These are phyloP conservation scores for Drosophila subsilvestris DNA, from an alignment of 2,888 invertebrate species.

Conservation along the genomic window DNA sequence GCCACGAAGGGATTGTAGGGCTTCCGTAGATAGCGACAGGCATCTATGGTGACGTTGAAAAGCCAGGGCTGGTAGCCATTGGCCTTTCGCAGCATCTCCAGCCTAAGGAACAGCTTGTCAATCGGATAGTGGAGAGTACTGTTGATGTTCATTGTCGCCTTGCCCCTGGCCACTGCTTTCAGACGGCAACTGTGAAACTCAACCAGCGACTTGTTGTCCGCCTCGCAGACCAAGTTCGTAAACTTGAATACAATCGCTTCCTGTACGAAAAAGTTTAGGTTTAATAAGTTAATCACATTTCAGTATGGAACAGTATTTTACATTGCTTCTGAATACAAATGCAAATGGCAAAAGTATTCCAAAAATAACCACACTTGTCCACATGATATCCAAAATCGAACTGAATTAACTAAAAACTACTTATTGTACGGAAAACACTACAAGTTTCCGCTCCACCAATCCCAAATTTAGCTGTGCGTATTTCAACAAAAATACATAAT, in stretches of 20 bases:
- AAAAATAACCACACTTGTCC: too few relatives aligned
- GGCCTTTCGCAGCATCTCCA: slow-evolving; percentile 12
- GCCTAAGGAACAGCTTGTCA: not conserved
- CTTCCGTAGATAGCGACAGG: not conserved
- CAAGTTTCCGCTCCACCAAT: too few relatives aligned
- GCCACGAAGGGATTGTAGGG: slow-evolving; percentile 8
- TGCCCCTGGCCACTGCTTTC: slow-evolving; percentile 28
- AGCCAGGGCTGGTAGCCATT: slow-evolving; percentile 48
- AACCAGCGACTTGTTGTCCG: slow-evolving; percentile 3
- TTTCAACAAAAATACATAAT: not conserved
- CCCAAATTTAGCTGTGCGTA: not conserved
- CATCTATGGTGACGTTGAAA: slow-evolving; percentile 6
- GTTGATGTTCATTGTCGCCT: slow-evolving; percentile 19
- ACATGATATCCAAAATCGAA: too few relatives aligned
- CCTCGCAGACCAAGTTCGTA: not conserved
- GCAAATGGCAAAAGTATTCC: not conserved
- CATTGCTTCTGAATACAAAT: not conserved
- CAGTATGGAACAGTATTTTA: not conserved
- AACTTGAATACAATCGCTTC: not conserved
- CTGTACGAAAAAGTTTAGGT: not conserved
- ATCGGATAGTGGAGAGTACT: not conserved
- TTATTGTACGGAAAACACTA: too few relatives aligned
- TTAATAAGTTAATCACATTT: not conserved
- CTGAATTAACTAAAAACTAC: too few relatives aligned
- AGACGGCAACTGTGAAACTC: slow-evolving; percentile 25